A percentile compares a stretch with the other conserved stretches of the same genome.
These are phyloP conservation scores for Umimayanthus kanabou DNA, from an alignment of 92 coral and sea anemone species.

Conservation along the genomic window DNA sequence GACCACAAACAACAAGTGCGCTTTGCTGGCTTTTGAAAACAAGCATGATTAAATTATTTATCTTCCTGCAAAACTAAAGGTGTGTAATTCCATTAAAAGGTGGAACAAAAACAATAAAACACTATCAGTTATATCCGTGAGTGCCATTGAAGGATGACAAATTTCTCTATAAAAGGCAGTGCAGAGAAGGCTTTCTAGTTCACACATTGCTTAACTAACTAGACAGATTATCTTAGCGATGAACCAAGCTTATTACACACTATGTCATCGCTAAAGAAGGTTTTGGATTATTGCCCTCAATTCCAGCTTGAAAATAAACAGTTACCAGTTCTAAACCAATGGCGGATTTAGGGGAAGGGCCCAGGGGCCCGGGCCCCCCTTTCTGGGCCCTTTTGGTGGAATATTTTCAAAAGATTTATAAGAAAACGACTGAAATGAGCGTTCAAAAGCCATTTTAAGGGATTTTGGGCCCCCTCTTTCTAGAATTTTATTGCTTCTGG, in stretches of 20 bases:
- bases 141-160: neutral
- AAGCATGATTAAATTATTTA: neutral
- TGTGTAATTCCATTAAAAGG: neutral
- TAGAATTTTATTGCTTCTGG: too few relatives aligned
- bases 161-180: constrained; percentile 2
- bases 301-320: constrained; percentile 1
- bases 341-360: too few relatives aligned
- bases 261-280: constrained; percentile 30
- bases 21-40: neutral
- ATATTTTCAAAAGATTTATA: too few relatives aligned
- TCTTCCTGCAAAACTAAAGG: neutral
- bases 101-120: neutral
- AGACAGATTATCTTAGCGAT: constrained; percentile 18
- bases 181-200: neutral
- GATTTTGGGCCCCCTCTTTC: too few relatives aligned
- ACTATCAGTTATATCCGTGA: neutral
- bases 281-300: constrained; percentile 8
- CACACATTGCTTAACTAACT: neutral
- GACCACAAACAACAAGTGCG: neutral
- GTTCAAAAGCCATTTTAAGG: too few relatives aligned
- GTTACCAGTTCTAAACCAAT: neutral
- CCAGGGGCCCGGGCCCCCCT: too few relatives aligned
- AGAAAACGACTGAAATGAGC: too few relatives aligned
- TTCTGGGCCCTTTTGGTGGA: too few relatives aligned
- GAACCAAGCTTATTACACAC: constrained; percentile 24